A percentile compares a stretch with the other conserved stretches of the same genome.
phyloP scores from a whole-genome alignment of 2,113 vertebrate species.

The Embiotoca jacksoni region DNA sequence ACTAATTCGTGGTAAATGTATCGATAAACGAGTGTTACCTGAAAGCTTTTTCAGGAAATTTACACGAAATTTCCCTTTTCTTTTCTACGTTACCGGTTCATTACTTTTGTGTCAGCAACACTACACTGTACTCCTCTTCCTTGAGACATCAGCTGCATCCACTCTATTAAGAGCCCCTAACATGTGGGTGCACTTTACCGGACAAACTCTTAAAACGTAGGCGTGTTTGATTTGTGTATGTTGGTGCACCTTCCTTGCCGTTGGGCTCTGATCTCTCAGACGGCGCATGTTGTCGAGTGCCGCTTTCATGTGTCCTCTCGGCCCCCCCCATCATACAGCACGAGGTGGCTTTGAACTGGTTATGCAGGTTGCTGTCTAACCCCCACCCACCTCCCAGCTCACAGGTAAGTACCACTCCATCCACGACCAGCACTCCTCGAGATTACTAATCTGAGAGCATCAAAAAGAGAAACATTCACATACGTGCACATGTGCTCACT shows the following conservation, averaged over 20 bases:
- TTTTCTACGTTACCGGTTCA: background rate
- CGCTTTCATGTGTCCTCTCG: conserved; percentile 81
- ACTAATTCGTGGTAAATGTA: background rate
- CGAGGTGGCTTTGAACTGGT: conserved; percentile 77
- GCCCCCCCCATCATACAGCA: conserved; percentile 34
- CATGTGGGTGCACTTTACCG: conserved; percentile 71
- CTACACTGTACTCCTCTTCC: conserved; percentile 1
- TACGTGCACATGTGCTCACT: conserved; percentile 26
- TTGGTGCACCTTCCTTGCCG: conserved; percentile 50
- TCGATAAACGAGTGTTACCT: background rate
- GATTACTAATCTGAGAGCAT: conserved; percentile 57
- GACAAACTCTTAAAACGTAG: conserved; percentile 58
- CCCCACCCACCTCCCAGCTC: conserved; percentile 35
- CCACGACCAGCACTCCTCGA: conserved; percentile 39
- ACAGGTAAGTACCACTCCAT: conserved; percentile 56
- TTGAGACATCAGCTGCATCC: conserved; percentile 34
- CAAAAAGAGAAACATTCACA: conserved; percentile 49
- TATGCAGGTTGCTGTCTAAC: conserved; percentile 76
- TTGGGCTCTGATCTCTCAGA: conserved; percentile 71
- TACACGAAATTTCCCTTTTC: background rate
- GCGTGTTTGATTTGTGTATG: conserved; percentile 77
- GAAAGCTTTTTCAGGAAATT: background rate
- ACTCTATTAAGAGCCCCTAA: conserved; percentile 36
- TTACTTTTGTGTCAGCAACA: conserved; percentile 2
- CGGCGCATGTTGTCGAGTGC: conserved; percentile 61